These are phyloP conservation scores for Tragulus kanchil DNA, from an alignment of 2,113 vertebrate genomes.

Conservation along the genomic window DNA sequence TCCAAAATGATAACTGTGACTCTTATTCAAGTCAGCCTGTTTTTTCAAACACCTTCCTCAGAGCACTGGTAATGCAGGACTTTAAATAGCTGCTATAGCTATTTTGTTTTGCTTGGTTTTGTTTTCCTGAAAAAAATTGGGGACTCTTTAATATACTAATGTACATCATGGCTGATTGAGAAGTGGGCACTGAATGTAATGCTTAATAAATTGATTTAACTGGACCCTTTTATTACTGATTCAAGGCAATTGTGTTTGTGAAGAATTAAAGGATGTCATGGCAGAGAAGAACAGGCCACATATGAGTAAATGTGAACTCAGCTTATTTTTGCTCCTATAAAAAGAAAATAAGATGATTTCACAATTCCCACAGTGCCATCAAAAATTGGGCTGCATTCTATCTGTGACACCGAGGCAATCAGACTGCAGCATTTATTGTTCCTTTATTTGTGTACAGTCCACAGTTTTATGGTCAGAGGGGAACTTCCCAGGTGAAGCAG, in stretches of 20 bases:
- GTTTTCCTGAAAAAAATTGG: background rate
- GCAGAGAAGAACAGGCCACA: background rate
- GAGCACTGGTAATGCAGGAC: background rate
- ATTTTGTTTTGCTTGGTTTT: constrained; percentile 12
- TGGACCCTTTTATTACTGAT: no score
- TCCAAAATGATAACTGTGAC: background rate
- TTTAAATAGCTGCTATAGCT: background rate
- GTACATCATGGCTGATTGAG: background rate
- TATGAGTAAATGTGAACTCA: constrained; percentile 54
- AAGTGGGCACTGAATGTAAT: background rate
- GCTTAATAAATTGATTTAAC: constrained; percentile 4
- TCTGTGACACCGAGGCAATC: constrained; percentile 11
- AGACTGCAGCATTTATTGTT: background rate
- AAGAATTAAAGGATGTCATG: constrained; percentile 54
- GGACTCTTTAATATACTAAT: background rate
- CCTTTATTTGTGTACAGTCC: background rate
- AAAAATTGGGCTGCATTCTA: background rate
- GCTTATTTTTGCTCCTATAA: constrained; percentile 68
- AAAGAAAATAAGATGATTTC: constrained; percentile 72
- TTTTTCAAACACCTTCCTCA: constrained; percentile 23
- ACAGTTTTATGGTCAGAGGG: background rate
- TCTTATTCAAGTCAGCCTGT: constrained; percentile 52
- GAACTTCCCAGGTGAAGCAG: background rate
- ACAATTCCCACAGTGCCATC: constrained; percentile 2
- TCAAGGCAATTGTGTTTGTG: constrained; percentile 33